Evolutionary conservation across 2,113 vertebrate species (phyloP).

Genomic region (Suncus etruscus): DNA sequence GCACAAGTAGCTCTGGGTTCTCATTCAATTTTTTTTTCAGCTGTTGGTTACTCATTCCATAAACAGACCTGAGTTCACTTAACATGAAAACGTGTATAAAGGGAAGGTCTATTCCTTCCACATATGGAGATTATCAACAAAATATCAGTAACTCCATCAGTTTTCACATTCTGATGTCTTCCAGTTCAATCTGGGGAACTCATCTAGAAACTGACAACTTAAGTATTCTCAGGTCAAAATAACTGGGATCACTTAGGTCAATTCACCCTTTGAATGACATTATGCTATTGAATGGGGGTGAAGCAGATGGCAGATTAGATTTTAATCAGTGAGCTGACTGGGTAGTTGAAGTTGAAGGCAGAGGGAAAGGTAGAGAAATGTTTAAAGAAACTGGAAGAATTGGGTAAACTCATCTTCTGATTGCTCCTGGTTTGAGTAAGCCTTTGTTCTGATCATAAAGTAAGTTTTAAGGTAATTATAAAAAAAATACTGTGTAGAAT

Average conservation of each 20-base stretch:
- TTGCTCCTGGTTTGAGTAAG: conserved; percentile 62
- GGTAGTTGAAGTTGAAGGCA: background rate
- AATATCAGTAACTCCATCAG: background rate
- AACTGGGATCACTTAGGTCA: background rate
- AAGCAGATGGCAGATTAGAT: conserved; percentile 19
- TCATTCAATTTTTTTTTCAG: background rate
- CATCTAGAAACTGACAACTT: conserved; percentile 23
- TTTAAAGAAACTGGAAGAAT: conserved; percentile 58
- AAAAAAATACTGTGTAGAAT: conserved; percentile 61
- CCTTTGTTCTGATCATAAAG: conserved; percentile 74
- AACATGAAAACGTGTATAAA: background rate
- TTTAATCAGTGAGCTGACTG: background rate
- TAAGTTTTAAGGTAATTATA: conserved; percentile 48
- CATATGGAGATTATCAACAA: conserved; percentile 5
- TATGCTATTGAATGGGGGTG: background rate
- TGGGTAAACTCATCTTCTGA: conserved; percentile 16
- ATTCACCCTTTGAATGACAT: background rate
- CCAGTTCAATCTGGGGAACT: background rate
- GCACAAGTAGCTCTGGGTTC: background rate
- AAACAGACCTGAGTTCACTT: background rate
- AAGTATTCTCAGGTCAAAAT: conserved; percentile 21
- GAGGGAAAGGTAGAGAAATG: conserved; percentile 47
- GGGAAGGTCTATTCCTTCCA: background rate
- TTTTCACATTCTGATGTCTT: background rate
- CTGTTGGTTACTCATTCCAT: background rate